Evolutionary conservation across 2,888 invertebrate species (phyloP), one percentile per base, ranked within the genome.

Genomic region (Thalpophila matura): DNA sequence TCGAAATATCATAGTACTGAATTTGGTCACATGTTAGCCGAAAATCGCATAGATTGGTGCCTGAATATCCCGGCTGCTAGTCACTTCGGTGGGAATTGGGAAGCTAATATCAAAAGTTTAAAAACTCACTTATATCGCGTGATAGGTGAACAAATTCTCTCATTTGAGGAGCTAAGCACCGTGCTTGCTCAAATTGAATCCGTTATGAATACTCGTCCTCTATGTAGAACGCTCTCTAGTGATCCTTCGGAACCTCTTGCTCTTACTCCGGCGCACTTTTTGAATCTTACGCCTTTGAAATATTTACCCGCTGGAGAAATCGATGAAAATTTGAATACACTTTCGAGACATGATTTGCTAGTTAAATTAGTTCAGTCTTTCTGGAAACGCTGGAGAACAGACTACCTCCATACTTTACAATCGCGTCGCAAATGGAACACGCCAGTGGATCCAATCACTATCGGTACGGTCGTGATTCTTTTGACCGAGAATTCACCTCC

Each of bases 211-310:
- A 22, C 20, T 20, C 14, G 22, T 12, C 40, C 38, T 40, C n/a
- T 40, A 4, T 51, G 50, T 29, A 37, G 50, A 14, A 51, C 50
- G 10, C 22, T 51, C 6, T 51, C 46, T 4, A 31, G 14, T 20
- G 46, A 46, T 31, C 46, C 46, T 18, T 46, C 46, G 18, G 46
- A 46, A 40, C 40, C 50, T 22, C 38, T 35, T 9, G 54, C 26
- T 1, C 10, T 74, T 3, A 71, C 73, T 4, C 74, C 74, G 0
- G 47, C 55, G 1, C 71, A 74, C 47, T 74, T 77, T 55, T 35
- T 77, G 2, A 54, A 29, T 4, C 31, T 37, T 1, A 31, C 35
- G 1, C 60, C 72, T 2, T 37, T 74, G 4, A 18, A 18, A 3
- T 64, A 26, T 18, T 47, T 71, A 3, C 73, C 73, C 5, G 51